Conservation (phyloP, 2,797 vertebrate species). For the Lepilemur septentrionalis region DNA sequence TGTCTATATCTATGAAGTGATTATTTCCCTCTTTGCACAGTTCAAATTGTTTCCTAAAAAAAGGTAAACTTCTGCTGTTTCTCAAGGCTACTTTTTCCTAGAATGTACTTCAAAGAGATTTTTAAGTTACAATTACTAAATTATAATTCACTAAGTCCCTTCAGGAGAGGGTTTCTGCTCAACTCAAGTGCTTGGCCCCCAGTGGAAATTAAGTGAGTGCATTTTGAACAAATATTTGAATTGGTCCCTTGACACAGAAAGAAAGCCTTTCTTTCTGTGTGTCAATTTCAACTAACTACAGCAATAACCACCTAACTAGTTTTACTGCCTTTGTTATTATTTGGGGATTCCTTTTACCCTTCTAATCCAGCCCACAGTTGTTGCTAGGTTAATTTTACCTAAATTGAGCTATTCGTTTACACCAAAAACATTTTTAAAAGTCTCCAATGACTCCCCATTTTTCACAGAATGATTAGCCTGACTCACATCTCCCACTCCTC, state of each 20-base stretch:
- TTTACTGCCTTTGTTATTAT: not conserved
- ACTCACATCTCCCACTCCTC: not conserved
- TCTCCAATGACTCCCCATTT: not conserved
- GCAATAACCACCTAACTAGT: not conserved
- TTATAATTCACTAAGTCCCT: constrained; percentile 1
- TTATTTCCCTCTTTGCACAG: not conserved
- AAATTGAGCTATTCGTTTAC: not conserved
- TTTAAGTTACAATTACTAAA: not conserved
- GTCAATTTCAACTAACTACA: not conserved
- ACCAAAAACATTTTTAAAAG: not conserved
- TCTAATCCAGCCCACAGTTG: not conserved
- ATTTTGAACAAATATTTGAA: constrained; percentile 13
- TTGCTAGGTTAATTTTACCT: not conserved
- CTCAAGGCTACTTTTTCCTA: not conserved
- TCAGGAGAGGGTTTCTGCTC: not conserved
- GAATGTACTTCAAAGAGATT: not conserved
- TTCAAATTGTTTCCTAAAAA: constrained; percentile 19
- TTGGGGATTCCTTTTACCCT: not conserved
- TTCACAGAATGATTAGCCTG: not conserved
- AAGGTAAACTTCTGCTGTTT: not conserved
- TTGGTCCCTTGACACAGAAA: not conserved
- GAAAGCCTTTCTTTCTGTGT: not conserved
- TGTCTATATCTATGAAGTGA: not conserved
- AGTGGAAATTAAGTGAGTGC: not conserved
- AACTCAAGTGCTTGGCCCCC: not conserved